A percentile compares a stretch with the other conserved stretches of the same genome.
These are phyloP conservation scores for Malurus alboscapulatus DNA, from an alignment of 2,113 vertebrate species.

Conservation along the genomic window DNA sequence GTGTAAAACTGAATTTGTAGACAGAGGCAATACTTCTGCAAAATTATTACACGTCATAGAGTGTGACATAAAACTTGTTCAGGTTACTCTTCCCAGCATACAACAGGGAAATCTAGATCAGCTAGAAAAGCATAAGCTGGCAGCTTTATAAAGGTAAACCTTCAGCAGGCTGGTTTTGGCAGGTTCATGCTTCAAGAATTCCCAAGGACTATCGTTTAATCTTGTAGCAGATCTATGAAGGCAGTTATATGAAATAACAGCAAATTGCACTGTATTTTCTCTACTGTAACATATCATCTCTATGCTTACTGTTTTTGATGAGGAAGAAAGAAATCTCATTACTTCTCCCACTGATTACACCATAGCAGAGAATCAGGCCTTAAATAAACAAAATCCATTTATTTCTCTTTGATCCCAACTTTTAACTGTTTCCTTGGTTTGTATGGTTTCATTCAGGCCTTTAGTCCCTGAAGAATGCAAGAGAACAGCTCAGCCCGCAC, in stretches of 20 bases:
- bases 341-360: background rate
- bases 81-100: background rate
- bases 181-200: background rate
- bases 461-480: slow-evolving; percentile 92
- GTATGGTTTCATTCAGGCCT: slow-evolving; percentile 77
- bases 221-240: background rate
- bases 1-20: background rate
- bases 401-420: background rate
- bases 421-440: background rate
- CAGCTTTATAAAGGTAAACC: background rate
- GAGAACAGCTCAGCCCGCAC: slow-evolving; percentile 81
- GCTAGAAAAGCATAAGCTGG: background rate
- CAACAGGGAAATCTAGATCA: background rate
- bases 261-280: background rate
- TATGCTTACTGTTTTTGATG: background rate
- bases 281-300: background rate
- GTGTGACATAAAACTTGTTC: background rate
- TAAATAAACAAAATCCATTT: background rate
- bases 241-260: background rate
- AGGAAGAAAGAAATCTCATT: background rate
- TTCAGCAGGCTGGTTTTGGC: background rate
- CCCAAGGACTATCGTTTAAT: background rate
- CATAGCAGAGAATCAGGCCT: background rate
- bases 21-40: background rate
- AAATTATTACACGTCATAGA: background rate